A percentile compares a stretch with the other conserved stretches of the same genome.
These are phyloP conservation scores for Sebastes cheni DNA, from an alignment of 2,797 vertebrate species.

Conservation along the genomic window DNA sequence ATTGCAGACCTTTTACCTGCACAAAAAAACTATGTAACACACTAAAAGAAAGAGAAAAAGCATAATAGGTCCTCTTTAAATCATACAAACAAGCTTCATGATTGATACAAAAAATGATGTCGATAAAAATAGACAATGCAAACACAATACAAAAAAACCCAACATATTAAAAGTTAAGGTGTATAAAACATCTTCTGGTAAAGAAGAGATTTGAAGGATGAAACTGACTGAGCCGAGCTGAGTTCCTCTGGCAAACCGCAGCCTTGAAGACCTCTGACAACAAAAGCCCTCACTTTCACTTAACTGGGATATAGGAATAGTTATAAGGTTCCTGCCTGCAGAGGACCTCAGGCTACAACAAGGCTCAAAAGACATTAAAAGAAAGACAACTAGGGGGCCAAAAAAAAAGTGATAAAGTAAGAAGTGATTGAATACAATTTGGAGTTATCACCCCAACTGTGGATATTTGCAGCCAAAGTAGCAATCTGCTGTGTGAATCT, in stretches of 20 bases:
- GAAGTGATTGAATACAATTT: neutral
- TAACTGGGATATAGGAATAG: neutral
- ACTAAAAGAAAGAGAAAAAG: no score
- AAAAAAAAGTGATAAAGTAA: neutral
- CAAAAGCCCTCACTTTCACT: neutral
- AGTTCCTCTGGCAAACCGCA: conserved; percentile 19
- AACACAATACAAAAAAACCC: neutral
- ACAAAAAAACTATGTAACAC: no score
- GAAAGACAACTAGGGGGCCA: neutral
- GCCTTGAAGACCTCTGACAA: conserved; percentile 31
- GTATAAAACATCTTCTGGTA: neutral
- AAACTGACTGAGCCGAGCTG: neutral
- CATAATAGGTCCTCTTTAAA: neutral
- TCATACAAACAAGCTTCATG: neutral
- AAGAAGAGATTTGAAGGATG: neutral
- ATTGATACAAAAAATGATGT: neutral
- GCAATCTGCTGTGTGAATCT: neutral
- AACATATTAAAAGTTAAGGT: neutral
- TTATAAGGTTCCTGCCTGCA: neutral
- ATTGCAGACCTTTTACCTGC: no score
- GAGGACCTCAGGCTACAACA: conserved; percentile 6
- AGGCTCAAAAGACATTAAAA: neutral
- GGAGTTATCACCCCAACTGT: neutral
- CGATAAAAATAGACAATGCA: neutral
- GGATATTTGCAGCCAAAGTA: neutral